A percentile compares a stretch with the other conserved stretches of the same genome.
Conservation (phyloP, 2,113 vertebrate genomes). For the Protobothrops flavoviridis region DNA sequence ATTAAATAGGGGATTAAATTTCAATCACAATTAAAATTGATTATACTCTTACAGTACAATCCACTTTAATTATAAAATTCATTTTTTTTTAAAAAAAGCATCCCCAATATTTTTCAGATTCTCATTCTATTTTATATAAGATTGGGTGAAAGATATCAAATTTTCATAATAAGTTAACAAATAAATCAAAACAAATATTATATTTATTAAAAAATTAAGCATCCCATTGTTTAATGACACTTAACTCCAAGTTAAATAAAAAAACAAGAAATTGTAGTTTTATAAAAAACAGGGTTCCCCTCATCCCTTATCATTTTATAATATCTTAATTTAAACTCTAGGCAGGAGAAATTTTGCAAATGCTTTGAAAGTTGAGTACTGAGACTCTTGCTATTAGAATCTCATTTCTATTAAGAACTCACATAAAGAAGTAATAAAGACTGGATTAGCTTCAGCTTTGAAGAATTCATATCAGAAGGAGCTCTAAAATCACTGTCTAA, state of each 20-base stretch:
- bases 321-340: conserved; percentile 40
- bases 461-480: conserved; percentile 58
- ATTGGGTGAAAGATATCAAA: not conserved
- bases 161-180: not conserved
- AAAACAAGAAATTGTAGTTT: not conserved
- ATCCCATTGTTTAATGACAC: not conserved
- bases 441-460: conserved; percentile 63
- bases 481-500: conserved; percentile 56
- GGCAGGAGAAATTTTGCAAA: not conserved
- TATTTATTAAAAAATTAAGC: not conserved
- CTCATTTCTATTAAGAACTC: conserved; percentile 41
- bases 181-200: conserved; percentile 18
- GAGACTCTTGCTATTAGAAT: conserved; percentile 27
- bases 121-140: conserved; percentile 17
- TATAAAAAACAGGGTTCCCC: not conserved
- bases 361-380: conserved; percentile 14
- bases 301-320: conserved; percentile 38
- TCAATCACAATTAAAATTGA: not conserved
- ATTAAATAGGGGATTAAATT: not conserved
- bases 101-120: conserved; percentile 26
- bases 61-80: not conserved
- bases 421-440: conserved; percentile 60
- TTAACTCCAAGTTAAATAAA: not conserved
- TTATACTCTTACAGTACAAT: not conserved
- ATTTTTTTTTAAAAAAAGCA: not conserved